Evolutionary conservation across 2,113 vertebrate species (phyloP).

Genomic region (Paraplagusia blochii): DNA sequence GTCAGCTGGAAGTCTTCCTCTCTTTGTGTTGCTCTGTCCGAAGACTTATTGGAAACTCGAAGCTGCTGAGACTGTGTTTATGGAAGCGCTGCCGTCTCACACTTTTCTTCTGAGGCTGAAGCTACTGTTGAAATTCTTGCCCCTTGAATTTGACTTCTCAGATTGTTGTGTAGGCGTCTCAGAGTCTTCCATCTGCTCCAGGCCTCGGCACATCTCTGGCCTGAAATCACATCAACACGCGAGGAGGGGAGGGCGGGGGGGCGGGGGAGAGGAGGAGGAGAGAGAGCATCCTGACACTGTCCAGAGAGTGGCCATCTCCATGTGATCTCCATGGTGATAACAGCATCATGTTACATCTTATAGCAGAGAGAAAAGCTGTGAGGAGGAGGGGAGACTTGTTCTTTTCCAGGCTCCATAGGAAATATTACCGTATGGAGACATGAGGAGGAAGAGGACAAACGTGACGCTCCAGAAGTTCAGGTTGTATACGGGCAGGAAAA

Average conservation of each 20-base stretch:
- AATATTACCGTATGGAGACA: no score
- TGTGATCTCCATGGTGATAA: conserved; percentile 63
- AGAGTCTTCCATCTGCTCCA: conserved; percentile 32
- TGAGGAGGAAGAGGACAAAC: no score
- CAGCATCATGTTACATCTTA: conserved; percentile 43
- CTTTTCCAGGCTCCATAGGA: no score
- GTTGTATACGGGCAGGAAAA: no score
- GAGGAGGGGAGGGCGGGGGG: conserved; percentile 17
- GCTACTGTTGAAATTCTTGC: conserved; percentile 12
- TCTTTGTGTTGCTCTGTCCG: conserved; percentile 9
- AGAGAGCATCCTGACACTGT: conserved; percentile 47
- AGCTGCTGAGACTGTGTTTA: conserved; percentile 23
- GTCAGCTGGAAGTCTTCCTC: not conserved
- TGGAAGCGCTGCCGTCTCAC: conserved; percentile 7
- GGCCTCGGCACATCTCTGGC: conserved; percentile 28
- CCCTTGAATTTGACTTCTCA: conserved; percentile 31
- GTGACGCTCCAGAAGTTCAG: no score
- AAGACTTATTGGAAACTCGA: conserved; percentile 5
- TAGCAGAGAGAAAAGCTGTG: conserved; percentile 23
- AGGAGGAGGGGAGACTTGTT: conserved; percentile 5
- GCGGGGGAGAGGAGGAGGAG: conserved; percentile 16
- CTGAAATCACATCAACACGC: conserved; percentile 33
- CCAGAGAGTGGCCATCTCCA: conserved; percentile 48
- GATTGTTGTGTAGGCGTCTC: conserved; percentile 16
- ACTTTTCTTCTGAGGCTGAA: not conserved